Conservation (phyloP, 2,113 vertebrate genomes). For the Echinops telfairi region DNA sequence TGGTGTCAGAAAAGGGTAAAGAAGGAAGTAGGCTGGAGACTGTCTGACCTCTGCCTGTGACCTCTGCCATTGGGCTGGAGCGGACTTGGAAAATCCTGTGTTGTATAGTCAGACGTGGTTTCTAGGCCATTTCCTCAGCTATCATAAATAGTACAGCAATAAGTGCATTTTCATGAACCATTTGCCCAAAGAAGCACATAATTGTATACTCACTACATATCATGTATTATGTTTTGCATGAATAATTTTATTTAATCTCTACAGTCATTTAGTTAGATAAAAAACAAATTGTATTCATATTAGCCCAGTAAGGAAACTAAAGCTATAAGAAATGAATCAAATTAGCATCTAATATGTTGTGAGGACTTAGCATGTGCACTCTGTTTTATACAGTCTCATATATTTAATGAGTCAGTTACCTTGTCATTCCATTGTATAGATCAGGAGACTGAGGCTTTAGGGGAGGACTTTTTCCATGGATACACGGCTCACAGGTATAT, state of each 20-base stretch:
- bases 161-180: neutral
- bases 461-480: neutral
- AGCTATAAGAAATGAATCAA: neutral
- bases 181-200: neutral
- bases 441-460: neutral
- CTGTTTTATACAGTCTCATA: no score
- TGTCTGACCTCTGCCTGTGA: no score
- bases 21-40: no score
- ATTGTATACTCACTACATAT: no score
- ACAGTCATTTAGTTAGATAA: neutral
- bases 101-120: no score
- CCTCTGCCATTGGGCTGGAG: no score
- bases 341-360: accelerated
- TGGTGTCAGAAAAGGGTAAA: no score
- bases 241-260: neutral
- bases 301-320: neutral
- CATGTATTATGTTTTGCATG: neutral
- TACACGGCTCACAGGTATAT: accelerated
- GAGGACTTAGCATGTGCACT: accelerated
- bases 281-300: neutral
- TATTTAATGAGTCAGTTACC: accelerated
- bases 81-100: no score
- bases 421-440: neutral
- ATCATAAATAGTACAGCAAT: neutral
- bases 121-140: neutral